Conservation (phyloP, 2,797 vertebrate genomes). For the Pseudochaenichthys georgianus region DNA sequence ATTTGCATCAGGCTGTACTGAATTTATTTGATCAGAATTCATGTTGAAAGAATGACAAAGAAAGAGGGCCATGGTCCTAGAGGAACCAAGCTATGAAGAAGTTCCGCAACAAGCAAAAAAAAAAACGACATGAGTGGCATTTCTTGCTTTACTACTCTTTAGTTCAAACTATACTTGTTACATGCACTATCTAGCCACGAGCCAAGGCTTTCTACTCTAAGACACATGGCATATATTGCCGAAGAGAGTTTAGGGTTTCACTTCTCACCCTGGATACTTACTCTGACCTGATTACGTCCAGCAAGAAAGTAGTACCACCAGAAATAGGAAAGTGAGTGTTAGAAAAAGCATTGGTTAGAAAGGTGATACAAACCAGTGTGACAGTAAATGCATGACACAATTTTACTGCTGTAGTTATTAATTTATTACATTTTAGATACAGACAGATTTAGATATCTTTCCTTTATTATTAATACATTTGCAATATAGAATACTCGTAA, state of each 20-base stretch:
- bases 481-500: background rate
- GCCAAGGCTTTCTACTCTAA: conserved; percentile 37
- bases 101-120: background rate
- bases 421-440: conserved; percentile 1
- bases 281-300: conserved; percentile 73
- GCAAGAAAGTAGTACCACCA: conserved; percentile 61
- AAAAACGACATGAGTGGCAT: conserved; percentile 12
- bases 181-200: conserved; percentile 59
- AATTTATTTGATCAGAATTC: background rate
- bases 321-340: conserved; percentile 62
- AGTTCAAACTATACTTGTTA: conserved; percentile 18
- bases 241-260: background rate
- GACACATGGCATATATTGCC: background rate
- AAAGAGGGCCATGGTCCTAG: conserved; percentile 27
- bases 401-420: background rate
- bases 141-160: background rate
- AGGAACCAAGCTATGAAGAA: conserved; percentile 7
- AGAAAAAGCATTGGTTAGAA: conserved; percentile 61
- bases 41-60: conserved; percentile 11
- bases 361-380: conserved; percentile 4
- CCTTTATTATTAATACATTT: background rate
- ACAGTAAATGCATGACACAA: background rate
- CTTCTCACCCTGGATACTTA: conserved; percentile 72
- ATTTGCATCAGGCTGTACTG: background rate
- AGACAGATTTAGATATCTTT: background rate